These are phyloP conservation scores for Notolabrus celidotus DNA, from an alignment of 2,797 vertebrate species.

Conservation along the genomic window DNA sequence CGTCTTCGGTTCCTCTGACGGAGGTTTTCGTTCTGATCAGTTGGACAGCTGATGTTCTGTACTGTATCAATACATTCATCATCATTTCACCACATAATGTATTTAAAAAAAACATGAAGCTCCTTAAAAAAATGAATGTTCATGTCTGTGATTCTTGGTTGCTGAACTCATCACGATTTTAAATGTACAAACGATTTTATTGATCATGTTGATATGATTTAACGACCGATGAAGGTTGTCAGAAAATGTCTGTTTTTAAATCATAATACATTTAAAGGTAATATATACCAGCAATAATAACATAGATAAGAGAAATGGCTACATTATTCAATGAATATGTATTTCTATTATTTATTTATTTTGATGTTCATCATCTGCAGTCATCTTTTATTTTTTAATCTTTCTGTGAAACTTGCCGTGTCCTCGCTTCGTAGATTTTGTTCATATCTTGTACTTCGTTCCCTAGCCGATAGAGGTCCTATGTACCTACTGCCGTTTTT, in stretches of 20 bases:
- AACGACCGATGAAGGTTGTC: constrained; percentile 62
- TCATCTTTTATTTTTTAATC: constrained; percentile 58
- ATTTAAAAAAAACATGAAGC: constrained; percentile 44
- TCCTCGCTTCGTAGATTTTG: constrained; percentile 67
- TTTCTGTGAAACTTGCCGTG: constrained; percentile 71
- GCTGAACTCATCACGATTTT: constrained; percentile 78
- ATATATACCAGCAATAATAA: constrained; percentile 86
- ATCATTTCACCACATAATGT: constrained; percentile 64
- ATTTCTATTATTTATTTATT: constrained; percentile 86
- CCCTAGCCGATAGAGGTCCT: constrained; percentile 74
- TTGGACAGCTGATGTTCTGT: constrained; percentile 37
- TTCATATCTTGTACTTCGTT: constrained; percentile 70
- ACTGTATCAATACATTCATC: constrained; percentile 14
- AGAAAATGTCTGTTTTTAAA: constrained; percentile 71
- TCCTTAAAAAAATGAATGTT: constrained; percentile 76
- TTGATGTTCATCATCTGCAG: constrained; percentile 70
- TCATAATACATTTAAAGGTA: constrained; percentile 81
- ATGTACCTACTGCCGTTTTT: constrained; percentile 81
- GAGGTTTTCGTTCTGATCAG: constrained; percentile 36
- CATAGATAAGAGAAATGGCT: constrained; percentile 81
- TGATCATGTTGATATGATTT: constrained; percentile 74
- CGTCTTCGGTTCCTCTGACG: constrained; percentile 30
- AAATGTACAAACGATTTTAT: constrained; percentile 76
- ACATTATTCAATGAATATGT: constrained; percentile 79
- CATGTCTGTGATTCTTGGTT: constrained; percentile 77